Evolutionary conservation across 2,888 invertebrate species (phyloP).

Genomic region (Maniola hyperantus): DNA sequence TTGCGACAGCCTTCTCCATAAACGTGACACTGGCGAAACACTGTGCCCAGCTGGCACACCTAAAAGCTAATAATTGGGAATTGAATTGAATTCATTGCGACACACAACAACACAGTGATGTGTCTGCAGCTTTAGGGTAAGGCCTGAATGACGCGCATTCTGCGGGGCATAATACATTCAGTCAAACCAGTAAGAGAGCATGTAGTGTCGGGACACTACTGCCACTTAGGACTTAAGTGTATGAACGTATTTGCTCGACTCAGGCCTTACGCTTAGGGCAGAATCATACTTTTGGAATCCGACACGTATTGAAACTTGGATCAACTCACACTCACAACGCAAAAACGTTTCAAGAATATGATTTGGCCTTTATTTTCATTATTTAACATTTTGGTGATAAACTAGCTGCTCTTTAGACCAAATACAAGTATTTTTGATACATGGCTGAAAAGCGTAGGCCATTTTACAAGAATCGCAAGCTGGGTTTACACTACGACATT

Average conservation of each 20-base stretch:
- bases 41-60: too few species aligned
- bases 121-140: not conserved
- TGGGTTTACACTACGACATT: not conserved
- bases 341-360: not conserved
- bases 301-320: not conserved
- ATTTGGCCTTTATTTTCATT: conserved; percentile 3
- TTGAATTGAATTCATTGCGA: too few species aligned
- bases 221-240: too few species aligned
- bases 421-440: not conserved
- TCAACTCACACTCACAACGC: not conserved
- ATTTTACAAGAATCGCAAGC: not conserved
- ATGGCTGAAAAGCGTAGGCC: conserved; percentile 1
- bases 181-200: too few species aligned
- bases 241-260: too few species aligned
- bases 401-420: conserved; percentile 29
- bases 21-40: too few species aligned
- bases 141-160: too few species aligned
- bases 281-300: not conserved
- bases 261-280: not conserved
- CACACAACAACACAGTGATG: not conserved
- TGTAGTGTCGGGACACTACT: too few species aligned
- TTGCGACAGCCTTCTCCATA: too few species aligned
- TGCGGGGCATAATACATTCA: too few species aligned
- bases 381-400: conserved; percentile 35
- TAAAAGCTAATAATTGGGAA: too few species aligned